A percentile compares a stretch with the other conserved stretches of the same genome.
phyloP scores from a whole-genome alignment of 1,140 invertebrate genomes.

The Pentalonia nigronervosa region DNA sequence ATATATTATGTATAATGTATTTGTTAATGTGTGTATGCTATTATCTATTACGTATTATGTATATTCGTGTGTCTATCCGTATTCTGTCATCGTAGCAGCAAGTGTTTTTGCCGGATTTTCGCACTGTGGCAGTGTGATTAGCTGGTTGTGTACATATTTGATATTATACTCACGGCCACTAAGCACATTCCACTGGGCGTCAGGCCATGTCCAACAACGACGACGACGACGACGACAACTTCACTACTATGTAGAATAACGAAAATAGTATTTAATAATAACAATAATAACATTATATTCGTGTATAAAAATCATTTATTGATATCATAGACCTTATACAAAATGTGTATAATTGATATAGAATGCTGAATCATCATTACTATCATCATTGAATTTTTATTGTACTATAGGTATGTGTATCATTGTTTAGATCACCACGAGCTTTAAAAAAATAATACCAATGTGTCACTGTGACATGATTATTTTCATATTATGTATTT shows the following conservation, averaged over 20 bases:
- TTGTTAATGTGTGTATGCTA: not conserved
- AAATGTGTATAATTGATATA: no score
- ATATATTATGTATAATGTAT: not conserved
- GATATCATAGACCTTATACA: not conserved
- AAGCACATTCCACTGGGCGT: constrained; percentile 78
- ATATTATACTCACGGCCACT: constrained; percentile 82
- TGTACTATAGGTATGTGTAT: not conserved
- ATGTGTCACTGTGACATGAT: not conserved
- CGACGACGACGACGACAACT: not conserved
- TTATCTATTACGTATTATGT: not conserved
- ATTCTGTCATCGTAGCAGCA: not conserved
- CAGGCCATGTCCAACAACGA: constrained; percentile 23
- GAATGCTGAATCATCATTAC: not conserved
- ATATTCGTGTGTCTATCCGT: not conserved
- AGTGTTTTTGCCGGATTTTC: constrained; percentile 15
- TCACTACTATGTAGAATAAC: not conserved
- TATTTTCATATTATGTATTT: not conserved
- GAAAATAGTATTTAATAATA: not conserved
- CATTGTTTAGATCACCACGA: not conserved
- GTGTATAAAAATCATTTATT: not conserved
- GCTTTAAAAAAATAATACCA: not conserved
- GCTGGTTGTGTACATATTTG: constrained; percentile 86
- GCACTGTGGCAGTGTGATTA: constrained; percentile 94
- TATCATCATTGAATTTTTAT: not conserved
- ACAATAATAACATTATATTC: not conserved